These are phyloP conservation scores for Coregonus suidteri DNA, from an alignment of 2,797 vertebrate genomes.

Conservation along the genomic window DNA sequence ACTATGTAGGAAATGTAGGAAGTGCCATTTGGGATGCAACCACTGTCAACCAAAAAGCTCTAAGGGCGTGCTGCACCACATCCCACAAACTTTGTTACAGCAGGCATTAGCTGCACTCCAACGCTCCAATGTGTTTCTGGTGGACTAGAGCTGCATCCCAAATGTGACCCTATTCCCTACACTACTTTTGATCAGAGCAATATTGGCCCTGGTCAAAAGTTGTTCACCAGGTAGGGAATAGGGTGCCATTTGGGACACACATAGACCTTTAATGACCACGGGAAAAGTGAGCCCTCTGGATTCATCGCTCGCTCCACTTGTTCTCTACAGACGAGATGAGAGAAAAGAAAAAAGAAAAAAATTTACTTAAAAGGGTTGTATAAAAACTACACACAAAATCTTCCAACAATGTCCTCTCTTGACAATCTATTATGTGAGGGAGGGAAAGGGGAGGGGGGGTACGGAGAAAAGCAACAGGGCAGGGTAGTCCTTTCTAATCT, in stretches of 20 bases:
- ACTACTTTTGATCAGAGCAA: no score
- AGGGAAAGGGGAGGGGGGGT: no score
- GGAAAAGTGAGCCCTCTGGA: constrained; percentile 20
- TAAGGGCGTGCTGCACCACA: background rate
- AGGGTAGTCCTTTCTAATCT: constrained; percentile 35
- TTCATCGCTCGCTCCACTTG: constrained; percentile 49
- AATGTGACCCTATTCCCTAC: no score
- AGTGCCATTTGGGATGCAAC: no score
- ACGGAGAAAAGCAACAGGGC: constrained; percentile 2
- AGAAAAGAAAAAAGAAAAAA: constrained; percentile 15
- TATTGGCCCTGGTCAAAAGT: no score
- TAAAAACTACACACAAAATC: constrained; percentile 18
- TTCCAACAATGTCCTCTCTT: constrained; percentile 31
- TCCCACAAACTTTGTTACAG: constrained; percentile 14
- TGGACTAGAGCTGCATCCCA: no score
- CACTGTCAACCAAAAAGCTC: no score
- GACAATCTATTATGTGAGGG: constrained; percentile 16
- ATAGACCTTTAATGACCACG: constrained; percentile 23
- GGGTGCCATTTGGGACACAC: background rate
- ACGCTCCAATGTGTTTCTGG: background rate
- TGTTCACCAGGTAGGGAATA: background rate
- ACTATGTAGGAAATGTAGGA: no score
- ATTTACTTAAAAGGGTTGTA: constrained; percentile 13
- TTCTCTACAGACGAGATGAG: constrained; percentile 43
- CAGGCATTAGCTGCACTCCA: constrained; percentile 17